phyloP scores from a whole-genome alignment of 2,888 invertebrate genomes.

The Nemapogon koenigi region DNA sequence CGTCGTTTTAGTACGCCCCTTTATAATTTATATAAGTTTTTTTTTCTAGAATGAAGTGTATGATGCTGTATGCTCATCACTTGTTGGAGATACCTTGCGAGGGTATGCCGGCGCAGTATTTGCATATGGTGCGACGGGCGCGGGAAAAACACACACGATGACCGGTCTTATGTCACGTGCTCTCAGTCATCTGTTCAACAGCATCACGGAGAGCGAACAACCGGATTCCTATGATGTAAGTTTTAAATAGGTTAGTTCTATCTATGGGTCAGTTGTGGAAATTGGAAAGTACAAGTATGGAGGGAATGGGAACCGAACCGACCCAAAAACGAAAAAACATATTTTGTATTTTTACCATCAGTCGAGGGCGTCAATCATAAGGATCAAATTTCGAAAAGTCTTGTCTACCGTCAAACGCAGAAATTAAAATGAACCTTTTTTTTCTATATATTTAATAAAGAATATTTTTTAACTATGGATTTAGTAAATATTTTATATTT shows the following conservation, averaged over 20 bases:
- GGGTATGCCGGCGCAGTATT: conserved; percentile 97
- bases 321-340: no score
- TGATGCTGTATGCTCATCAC: conserved; percentile 80
- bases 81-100: conserved; percentile 84
- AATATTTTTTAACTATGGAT: no score
- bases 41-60: conserved; percentile 76
- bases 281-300: neutral
- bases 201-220: conserved; percentile 66
- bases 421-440: no score
- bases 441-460: no score
- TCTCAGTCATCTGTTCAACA: conserved; percentile 81
- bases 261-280: neutral
- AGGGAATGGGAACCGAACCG: no score
- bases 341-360: no score
- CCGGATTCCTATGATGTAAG: conserved; percentile 69
- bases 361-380: no score
- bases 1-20: no score
- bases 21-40: no score
- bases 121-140: conserved; percentile 92
- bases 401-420: no score
- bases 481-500: no score
- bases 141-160: conserved; percentile 94
- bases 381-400: no score
- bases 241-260: conserved; percentile 12
- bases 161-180: conserved; percentile 90